A percentile compares a stretch with the other conserved stretches of the same genome.
Evolutionary conservation across 2,113 vertebrate species (phyloP).

Genomic region (Gallinago paraguaiae): DNA sequence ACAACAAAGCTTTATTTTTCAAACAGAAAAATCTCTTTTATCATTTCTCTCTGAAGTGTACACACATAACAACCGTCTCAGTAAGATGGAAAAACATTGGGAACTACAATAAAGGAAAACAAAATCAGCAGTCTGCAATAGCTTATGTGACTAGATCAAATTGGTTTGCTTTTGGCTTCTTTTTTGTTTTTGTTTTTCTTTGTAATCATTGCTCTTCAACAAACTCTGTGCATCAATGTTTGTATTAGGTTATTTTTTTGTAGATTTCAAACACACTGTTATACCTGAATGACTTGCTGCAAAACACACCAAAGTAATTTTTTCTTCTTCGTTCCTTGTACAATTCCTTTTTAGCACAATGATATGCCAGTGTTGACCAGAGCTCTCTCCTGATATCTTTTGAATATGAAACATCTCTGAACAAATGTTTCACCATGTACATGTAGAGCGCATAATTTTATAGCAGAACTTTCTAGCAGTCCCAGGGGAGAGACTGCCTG

Average conservation of each 20-base stretch:
- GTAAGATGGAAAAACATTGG: slow-evolving; percentile 1
- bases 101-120: slow-evolving; percentile 7
- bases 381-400: not conserved
- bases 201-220: not conserved
- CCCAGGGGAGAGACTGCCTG: not conserved
- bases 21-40: not conserved
- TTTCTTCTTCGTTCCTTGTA: not conserved
- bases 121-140: slow-evolving; percentile 18
- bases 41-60: slow-evolving; percentile 10
- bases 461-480: not conserved
- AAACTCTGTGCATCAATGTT: not conserved
- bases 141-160: slow-evolving; percentile 14
- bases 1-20: not conserved
- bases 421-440: not conserved
- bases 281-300: not conserved
- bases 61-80: not conserved
- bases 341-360: not conserved
- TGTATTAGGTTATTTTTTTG: not conserved
- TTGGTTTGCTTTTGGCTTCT: not conserved
- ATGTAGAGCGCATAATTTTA: not conserved
- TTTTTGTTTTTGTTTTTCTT: not conserved
- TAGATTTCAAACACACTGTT: not conserved
- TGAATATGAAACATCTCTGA: not conserved
- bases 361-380: not conserved
- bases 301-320: not conserved